Evolutionary conservation across 2,888 invertebrate species (phyloP).

Genomic region (Phengaris alcon): DNA sequence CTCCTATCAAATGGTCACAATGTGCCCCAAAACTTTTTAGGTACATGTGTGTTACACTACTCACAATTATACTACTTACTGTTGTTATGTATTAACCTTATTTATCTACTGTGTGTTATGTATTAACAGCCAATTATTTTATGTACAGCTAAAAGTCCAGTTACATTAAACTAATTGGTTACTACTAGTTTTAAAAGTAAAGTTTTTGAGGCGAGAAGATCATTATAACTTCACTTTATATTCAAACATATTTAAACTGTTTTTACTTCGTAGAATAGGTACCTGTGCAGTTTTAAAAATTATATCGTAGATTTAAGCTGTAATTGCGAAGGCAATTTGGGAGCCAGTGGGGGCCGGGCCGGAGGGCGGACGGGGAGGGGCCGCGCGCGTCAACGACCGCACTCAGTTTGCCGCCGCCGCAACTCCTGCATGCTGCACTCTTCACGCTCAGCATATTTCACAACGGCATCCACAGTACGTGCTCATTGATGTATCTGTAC

Average conservation of each 20-base stretch:
- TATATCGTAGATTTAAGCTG: background rate
- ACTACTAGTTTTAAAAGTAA: background rate
- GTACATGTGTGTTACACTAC: background rate
- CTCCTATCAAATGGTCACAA: background rate
- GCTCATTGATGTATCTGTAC: background rate
- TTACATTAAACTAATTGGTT: background rate
- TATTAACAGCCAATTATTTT: background rate
- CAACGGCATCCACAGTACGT: constrained; percentile 23
- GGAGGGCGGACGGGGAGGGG: constrained; percentile 67
- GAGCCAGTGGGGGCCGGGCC: constrained; percentile 45
- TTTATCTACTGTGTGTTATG: background rate
- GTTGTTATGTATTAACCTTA: background rate
- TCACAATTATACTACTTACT: background rate
- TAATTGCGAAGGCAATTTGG: constrained; percentile 12
- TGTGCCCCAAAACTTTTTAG: background rate
- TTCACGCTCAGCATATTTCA: constrained; percentile 32
- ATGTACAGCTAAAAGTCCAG: background rate
- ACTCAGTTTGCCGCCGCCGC: constrained; percentile 66
- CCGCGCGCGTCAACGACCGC: constrained; percentile 76
- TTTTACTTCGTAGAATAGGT: background rate
- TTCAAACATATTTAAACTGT: background rate
- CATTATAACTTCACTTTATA: background rate
- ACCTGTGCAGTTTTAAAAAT: background rate
- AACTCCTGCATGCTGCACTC: constrained; percentile 47
- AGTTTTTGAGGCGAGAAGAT: background rate